A percentile compares a stretch with the other conserved stretches of the same genome.
phyloP scores from a whole-genome alignment of 2,113 vertebrate species.

The Aleadryas rufinucha region DNA sequence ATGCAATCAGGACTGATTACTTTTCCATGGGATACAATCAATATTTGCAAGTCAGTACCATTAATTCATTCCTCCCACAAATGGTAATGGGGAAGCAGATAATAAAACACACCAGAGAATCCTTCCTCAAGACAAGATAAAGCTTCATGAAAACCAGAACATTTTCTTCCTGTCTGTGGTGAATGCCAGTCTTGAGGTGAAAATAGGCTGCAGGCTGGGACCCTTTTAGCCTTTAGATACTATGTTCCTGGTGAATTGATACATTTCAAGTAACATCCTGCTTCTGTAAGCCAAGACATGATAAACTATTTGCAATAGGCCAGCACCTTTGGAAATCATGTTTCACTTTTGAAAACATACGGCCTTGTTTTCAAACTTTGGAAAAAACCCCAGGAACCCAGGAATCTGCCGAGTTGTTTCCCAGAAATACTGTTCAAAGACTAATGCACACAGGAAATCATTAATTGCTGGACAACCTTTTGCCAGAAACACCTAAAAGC shows the following conservation, averaged over 20 bases:
- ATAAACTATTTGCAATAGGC: neutral
- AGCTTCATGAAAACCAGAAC: neutral
- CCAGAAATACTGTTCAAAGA: neutral
- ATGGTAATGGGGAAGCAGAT: neutral
- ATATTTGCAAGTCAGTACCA: neutral
- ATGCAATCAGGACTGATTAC: neutral
- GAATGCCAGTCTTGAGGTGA: neutral
- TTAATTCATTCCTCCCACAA: neutral
- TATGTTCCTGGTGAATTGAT: neutral
- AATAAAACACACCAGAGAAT: neutral
- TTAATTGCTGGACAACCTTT: neutral
- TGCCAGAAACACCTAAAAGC: neutral
- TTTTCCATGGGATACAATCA: neutral
- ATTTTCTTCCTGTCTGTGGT: neutral
- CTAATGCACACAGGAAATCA: neutral
- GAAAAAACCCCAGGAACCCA: fast-evolving
- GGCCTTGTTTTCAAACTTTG: neutral
- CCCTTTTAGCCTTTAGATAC: neutral
- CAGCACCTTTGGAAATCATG: neutral
- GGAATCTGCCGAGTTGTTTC: neutral
- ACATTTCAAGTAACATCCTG: neutral
- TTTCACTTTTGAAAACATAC: neutral
- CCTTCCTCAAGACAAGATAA: neutral
- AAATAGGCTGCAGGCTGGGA: neutral
- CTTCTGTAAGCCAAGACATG: fast-evolving